Evolutionary conservation across 2,113 vertebrate genomes (phyloP).

Genomic region (Gnathonemus echidnorhynchus): DNA sequence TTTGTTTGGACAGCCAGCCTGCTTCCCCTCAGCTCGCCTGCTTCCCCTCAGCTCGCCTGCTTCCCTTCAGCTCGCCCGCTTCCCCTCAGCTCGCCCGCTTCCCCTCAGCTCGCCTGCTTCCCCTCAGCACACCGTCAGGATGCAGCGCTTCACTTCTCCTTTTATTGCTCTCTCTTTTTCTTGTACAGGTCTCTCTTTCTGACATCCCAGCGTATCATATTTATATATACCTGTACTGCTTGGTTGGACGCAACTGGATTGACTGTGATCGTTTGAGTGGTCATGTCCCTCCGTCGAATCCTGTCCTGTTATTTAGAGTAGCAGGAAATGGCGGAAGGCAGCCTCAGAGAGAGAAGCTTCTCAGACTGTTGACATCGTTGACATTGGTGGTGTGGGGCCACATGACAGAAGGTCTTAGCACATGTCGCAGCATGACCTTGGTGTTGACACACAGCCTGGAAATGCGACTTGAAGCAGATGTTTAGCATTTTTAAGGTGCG

Average conservation of each 20-base stretch:
- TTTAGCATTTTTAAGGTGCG: not conserved
- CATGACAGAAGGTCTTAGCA: not conserved
- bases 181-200: not conserved
- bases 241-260: not conserved
- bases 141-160: not conserved
- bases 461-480: not conserved
- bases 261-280: not conserved
- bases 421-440: not conserved
- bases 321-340: not conserved
- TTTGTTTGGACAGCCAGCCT: not conserved
- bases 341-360: not conserved
- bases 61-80: too few relatives aligned
- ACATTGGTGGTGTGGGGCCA: not conserved
- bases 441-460: not conserved
- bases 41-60: not conserved
- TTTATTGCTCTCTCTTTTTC: not conserved
- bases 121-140: not conserved
- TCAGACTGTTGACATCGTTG: not conserved
- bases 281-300: not conserved
- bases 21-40: not conserved
- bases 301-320: not conserved
- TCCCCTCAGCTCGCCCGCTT: not conserved
- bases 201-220: not conserved
- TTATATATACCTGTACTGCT: not conserved
- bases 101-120: not conserved